These are phyloP conservation scores for Sebastes schlegelii DNA, from an alignment of 2,113 vertebrate species.

Conservation along the genomic window DNA sequence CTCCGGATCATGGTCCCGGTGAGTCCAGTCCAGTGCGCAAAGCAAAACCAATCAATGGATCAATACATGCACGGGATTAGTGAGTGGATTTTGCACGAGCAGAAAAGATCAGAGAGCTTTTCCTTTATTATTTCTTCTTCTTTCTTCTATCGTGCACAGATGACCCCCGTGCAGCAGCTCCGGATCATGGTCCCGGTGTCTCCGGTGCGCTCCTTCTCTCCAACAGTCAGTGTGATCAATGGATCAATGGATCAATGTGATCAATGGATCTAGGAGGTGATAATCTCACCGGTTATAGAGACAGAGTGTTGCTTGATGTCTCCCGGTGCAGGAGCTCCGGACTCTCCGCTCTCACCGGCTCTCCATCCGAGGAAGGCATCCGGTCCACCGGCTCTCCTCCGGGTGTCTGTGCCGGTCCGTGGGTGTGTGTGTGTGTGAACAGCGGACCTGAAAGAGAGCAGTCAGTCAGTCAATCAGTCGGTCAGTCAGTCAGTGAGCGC, in stretches of 20 bases:
- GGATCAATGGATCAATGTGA: slow-evolving; percentile 3
- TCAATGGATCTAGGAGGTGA: slow-evolving; percentile 51
- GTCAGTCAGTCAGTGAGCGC: slow-evolving; percentile 26
- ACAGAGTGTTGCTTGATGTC: background rate
- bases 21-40: no score
- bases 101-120: background rate
- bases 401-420: slow-evolving; percentile 20
- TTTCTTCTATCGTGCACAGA: slow-evolving; percentile 1
- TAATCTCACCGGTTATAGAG: slow-evolving; percentile 16
- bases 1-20: no score
- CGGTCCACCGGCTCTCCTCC: slow-evolving; percentile 71
- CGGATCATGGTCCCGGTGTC: slow-evolving; percentile 86
- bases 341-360: slow-evolving; percentile 83
- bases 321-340: slow-evolving; percentile 73
- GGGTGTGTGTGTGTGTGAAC: slow-evolving; percentile 11
- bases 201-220: slow-evolving; percentile 17
- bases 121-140: background rate
- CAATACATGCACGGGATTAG: background rate
- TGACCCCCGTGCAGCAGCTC: slow-evolving; percentile 74
- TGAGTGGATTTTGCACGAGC: background rate
- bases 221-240: background rate
- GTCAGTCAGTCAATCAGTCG: slow-evolving; percentile 25
- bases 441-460: slow-evolving; percentile 54
- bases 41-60: no score
- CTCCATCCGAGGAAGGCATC: slow-evolving; percentile 86